Evolutionary conservation across 2,888 invertebrate species (phyloP), one percentile per base, ranked within the genome.

Genomic region (Mayetiola destructor): DNA sequence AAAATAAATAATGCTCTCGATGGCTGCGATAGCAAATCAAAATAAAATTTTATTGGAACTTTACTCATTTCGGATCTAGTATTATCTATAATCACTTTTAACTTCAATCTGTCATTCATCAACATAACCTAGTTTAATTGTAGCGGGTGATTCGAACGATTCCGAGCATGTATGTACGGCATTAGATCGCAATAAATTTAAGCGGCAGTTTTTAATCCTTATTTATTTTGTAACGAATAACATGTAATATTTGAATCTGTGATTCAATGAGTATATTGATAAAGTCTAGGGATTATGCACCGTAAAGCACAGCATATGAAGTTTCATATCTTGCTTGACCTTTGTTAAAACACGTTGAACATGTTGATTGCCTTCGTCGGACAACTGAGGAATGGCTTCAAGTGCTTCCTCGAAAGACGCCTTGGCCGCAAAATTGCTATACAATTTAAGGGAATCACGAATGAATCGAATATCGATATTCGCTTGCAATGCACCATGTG

Each of bases 341-440:
- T 76, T 76, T 55, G 75, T 74, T 35, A 86, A 70, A 57, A 84
- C 77, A 57, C 75, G 76, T 60, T 84, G 80, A 64, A 84, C 78
- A 36, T 78, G 73, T 64, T 74, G 76, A 61, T 80, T 80, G 65
- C 79, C 80, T 61, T 79, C 79, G 16, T 68, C 74, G 63, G 79
- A 78, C 12, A 88, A 70, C 1, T 78, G 77, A 27, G 88, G 87
- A 61, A 88, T 79, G 5, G 82, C 80, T 59, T 85, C 85, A 58
- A 90, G 70, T 1, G 92, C 91, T 72, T 92, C 92, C 63, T 79
- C 79, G 61, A 90, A 84, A 66, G 88, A 85, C 64, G 80, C 80
- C 84, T 76, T 79, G 59, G 85, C 82, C 63, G 78, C 79, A 55
- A 77, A 74, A 35, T 82, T 83, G 52, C 79, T 77, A 66, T 84